These are phyloP conservation scores for Enteromius thamalakanensis DNA, from an alignment of 2,797 vertebrate species.

Conservation along the genomic window DNA sequence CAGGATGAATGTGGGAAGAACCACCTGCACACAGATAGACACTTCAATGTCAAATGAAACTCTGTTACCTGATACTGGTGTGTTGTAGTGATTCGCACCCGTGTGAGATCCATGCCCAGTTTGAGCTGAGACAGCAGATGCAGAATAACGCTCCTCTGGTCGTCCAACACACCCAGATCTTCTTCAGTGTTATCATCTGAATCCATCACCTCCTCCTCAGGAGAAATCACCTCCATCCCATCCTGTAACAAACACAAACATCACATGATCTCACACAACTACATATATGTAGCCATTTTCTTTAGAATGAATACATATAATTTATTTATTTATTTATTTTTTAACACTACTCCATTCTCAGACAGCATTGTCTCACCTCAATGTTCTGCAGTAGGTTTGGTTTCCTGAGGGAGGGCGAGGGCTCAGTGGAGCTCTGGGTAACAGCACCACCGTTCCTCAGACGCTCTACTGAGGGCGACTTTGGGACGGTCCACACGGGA, in stretches of 20 bases:
- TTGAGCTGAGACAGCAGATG: slow-evolving; percentile 88
- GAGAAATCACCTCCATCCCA: slow-evolving; percentile 81
- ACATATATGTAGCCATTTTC: not conserved
- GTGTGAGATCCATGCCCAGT: slow-evolving; percentile 87
- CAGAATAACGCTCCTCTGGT: slow-evolving; percentile 83
- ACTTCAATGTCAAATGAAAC: not conserved
- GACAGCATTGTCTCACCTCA: slow-evolving; percentile 76
- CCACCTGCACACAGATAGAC: slow-evolving; percentile 78
- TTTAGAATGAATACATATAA: not conserved
- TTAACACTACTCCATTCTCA: not conserved
- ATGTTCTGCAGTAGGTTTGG: slow-evolving; percentile 72
- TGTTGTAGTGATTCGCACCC: slow-evolving; percentile 66
- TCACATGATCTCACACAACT: not conserved
- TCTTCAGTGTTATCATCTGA: slow-evolving; percentile 82
- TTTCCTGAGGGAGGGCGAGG: slow-evolving; percentile 82
- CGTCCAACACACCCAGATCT: slow-evolving; percentile 81
- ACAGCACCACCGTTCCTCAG: slow-evolving; percentile 87
- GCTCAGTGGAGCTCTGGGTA: slow-evolving; percentile 82
- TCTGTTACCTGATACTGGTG: not conserved
- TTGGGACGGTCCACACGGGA: slow-evolving; percentile 90
- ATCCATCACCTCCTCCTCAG: slow-evolving; percentile 88
- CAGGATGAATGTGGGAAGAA: slow-evolving; percentile 93
- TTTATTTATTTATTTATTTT: not conserved
- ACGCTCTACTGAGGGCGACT: slow-evolving; percentile 87
- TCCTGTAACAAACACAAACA: slow-evolving; percentile 63